Percentiles rank a stretch among this genome's conserved stretches.
phyloP scores from a whole-genome alignment of 2,113 vertebrate species.

The Saiga tatarica region DNA sequence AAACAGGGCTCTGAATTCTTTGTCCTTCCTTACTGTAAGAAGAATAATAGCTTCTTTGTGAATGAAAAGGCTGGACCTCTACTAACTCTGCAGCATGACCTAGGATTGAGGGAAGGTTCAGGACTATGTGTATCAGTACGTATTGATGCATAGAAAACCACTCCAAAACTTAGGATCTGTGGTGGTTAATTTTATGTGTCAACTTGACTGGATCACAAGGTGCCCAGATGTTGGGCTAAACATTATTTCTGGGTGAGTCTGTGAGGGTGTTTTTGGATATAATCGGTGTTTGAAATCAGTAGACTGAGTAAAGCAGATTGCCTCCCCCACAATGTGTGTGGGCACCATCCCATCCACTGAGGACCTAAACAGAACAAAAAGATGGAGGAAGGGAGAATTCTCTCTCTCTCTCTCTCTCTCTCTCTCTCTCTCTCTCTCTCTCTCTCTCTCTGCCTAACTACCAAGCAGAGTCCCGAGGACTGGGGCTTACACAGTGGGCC shows the following conservation, averaged over 20 bases:
- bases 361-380: background rate
- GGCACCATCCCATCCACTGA: background rate
- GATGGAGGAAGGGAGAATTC: background rate
- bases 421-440: background rate
- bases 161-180: background rate
- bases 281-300: background rate
- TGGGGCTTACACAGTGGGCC: background rate
- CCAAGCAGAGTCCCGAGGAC: background rate
- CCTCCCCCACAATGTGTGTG: background rate
- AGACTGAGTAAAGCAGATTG: background rate
- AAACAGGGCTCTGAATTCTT: background rate
- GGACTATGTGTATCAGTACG: background rate
- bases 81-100: background rate
- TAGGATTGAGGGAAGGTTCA: background rate
- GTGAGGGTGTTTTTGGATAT: background rate
- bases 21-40: background rate
- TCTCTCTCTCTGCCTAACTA: background rate
- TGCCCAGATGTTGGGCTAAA: background rate
- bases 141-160: background rate
- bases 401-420: background rate
- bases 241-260: background rate
- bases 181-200: background rate
- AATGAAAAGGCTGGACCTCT: background rate
- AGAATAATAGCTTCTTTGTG: background rate
- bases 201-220: background rate